phyloP scores from a whole-genome alignment of 2,888 invertebrate genomes.

The Sympetrum striolatum region DNA sequence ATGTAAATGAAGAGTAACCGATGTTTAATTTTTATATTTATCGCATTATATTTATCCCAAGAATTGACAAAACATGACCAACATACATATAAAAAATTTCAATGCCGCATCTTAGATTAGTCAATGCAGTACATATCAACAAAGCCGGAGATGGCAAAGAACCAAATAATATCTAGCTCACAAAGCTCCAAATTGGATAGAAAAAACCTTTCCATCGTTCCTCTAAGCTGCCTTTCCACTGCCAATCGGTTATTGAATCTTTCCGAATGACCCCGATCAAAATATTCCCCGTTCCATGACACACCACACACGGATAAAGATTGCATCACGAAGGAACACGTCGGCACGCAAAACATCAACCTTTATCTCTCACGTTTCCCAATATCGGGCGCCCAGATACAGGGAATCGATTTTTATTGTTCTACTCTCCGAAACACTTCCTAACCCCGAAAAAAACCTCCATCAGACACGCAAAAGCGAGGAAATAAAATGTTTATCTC shows the following conservation, averaged over 20 bases:
- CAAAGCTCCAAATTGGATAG: too few species aligned
- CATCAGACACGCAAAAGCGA: constrained; percentile 1
- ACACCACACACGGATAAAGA: background rate
- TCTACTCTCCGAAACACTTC: background rate
- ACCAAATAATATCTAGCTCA: too few species aligned
- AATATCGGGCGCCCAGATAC: constrained; percentile 18
- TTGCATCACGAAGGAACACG: background rate
- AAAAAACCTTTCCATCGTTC: too few species aligned
- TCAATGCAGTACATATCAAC: too few species aligned
- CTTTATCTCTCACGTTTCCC: constrained; percentile 19
- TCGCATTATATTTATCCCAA: too few species aligned
- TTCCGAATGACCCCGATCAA: constrained; percentile 12
- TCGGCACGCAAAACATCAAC: constrained; percentile 19
- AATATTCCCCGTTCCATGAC: background rate
- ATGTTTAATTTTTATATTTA: too few species aligned
- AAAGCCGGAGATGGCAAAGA: too few species aligned
- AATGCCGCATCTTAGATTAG: too few species aligned
- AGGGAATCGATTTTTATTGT: background rate
- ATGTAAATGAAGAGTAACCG: too few species aligned
- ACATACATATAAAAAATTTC: too few species aligned
- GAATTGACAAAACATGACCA: too few species aligned
- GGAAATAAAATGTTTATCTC: background rate
- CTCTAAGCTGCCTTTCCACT: background rate
- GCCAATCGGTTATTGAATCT: background rate
- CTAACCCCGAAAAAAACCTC: background rate